Percentiles rank a stretch among this genome's conserved stretches.
Conservation (phyloP, 2,113 vertebrate species). For the Leptobrachium leishanense region DNA sequence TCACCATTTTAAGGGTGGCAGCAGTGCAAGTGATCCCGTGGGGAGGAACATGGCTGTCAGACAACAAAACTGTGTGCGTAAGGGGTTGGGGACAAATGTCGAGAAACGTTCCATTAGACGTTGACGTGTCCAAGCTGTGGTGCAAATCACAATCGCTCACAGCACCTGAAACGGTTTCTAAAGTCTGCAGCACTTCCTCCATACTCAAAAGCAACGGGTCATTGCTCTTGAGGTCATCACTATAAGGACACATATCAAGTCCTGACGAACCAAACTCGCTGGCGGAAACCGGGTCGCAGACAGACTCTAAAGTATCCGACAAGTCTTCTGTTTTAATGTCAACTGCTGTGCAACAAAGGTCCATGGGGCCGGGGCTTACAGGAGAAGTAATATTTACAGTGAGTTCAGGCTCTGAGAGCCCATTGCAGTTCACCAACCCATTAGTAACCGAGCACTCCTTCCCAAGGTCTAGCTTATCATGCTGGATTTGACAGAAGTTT, state of each 20-base stretch:
- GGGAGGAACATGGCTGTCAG: slow-evolving; percentile 68
- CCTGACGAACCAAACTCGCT: slow-evolving; percentile 80
- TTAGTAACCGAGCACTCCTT: slow-evolving; percentile 78
- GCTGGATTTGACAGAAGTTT: slow-evolving; percentile 63
- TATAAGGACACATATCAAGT: slow-evolving; percentile 85
- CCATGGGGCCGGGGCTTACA: slow-evolving; percentile 69
- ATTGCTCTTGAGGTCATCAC: slow-evolving; percentile 85
- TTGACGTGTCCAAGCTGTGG: slow-evolving; percentile 69
- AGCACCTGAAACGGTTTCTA: slow-evolving; percentile 83
- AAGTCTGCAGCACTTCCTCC: slow-evolving; percentile 88
- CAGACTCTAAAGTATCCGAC: slow-evolving; percentile 75
- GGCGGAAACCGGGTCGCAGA: slow-evolving; percentile 78
- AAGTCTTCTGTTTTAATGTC: slow-evolving; percentile 81
- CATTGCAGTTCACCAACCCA: slow-evolving; percentile 88
- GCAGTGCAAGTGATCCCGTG: slow-evolving; percentile 75
- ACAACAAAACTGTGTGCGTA: slow-evolving; percentile 74
- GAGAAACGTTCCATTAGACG: slow-evolving; percentile 79
- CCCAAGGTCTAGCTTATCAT: slow-evolving; percentile 65
- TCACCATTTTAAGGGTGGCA: slow-evolving; percentile 78
- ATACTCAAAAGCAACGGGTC: slow-evolving; percentile 89
- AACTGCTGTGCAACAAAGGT: slow-evolving; percentile 76
- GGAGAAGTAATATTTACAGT: slow-evolving; percentile 81
- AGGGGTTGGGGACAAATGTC: slow-evolving; percentile 78
- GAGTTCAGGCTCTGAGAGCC: slow-evolving; percentile 79
- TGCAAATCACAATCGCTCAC: slow-evolving; percentile 75